Base-by-base conservation (phyloP, 2,888 invertebrate genomes). In the Encarsia formosa region DNA sequence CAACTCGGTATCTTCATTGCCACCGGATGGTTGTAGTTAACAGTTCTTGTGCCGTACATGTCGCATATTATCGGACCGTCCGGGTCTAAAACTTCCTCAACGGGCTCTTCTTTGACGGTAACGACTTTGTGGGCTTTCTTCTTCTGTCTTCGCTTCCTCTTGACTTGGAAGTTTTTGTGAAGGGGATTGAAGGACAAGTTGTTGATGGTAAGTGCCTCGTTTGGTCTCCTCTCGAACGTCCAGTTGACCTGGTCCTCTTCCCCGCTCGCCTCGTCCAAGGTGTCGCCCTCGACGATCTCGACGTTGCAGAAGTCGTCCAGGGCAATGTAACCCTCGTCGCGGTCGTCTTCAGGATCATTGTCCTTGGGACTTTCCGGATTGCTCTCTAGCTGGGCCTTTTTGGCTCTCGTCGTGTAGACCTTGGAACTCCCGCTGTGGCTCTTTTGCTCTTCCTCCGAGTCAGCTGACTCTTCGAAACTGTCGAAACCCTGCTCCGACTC, bases 11-110 rank as follows among this genome's bases (percentile, higher is more conserved):
- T 15, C 3, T 45, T 51, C 4, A 42, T 13, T 29, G 42, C 37
- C 8, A 15, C 29, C 2, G 39, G 22, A 29, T 39, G 23, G 43
- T 67, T 58, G 44, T 64, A 66, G 54, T 56, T 69, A 16, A 64
- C 40, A 6, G 69, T 67, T 23, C 45, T 63, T 1, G 58, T 49
- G 4, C 64, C 65, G 26, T 65, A 60, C 49, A 65, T 55, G 5
- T 65, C 59, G 34, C 56, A 57, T 15, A 65, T 29, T 8, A 63
- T 62, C 45, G 49, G 52, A 11, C 32, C 2, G 9, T 45, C 42
- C 23, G 15, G n/a, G 2, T 20, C 41, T 4, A 8, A 2, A 8
- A 5, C 20, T 3, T 11, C 2, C 5, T 13, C 31, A n/a, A n/a
- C n/a, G 13, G 24, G 2, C 24, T 32, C 41, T 18, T 29, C 13